phyloP scores from a whole-genome alignment of 92 coral and sea anemone species.

The Paramuricea clavata region DNA sequence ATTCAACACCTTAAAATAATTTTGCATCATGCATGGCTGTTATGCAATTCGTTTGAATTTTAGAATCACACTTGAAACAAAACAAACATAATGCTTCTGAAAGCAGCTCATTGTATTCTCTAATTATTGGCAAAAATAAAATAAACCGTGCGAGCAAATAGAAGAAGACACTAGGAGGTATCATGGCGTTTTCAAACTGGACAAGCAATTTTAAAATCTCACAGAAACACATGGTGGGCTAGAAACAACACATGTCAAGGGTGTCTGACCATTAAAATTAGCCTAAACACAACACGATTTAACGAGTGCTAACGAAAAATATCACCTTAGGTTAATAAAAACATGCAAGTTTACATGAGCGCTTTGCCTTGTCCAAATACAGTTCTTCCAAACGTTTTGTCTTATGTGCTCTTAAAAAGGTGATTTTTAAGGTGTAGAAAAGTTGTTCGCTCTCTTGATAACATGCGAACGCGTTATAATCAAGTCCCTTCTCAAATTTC shows the following conservation, averaged over 20 bases:
- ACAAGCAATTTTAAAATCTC: not conserved
- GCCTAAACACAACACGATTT: constrained; percentile 4
- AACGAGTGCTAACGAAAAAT: not conserved
- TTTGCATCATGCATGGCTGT: not conserved
- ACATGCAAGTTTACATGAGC: not conserved
- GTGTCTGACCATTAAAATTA: constrained; percentile 10
- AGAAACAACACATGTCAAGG: constrained; percentile 18
- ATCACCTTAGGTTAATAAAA: constrained; percentile 4
- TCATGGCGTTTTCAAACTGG: not conserved
- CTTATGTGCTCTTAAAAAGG: not conserved
- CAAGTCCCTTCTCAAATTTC: constrained; percentile 25
- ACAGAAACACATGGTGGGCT: constrained; percentile 6
- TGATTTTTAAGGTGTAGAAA: not conserved
- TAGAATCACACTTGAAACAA: not conserved
- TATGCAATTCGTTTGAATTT: not conserved
- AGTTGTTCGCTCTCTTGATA: not conserved
- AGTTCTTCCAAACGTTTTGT: not conserved
- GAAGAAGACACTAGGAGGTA: not conserved
- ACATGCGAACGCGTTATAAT: not conserved
- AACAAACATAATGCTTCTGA: not conserved
- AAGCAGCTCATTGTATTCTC: not conserved
- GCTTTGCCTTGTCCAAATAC: not conserved
- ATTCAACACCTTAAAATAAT: constrained; percentile 15
- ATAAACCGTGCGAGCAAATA: not conserved
- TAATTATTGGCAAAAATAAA: not conserved